These are phyloP conservation scores for Leucopsar rothschildi DNA, from an alignment of 2,113 vertebrate genomes.

Conservation along the genomic window DNA sequence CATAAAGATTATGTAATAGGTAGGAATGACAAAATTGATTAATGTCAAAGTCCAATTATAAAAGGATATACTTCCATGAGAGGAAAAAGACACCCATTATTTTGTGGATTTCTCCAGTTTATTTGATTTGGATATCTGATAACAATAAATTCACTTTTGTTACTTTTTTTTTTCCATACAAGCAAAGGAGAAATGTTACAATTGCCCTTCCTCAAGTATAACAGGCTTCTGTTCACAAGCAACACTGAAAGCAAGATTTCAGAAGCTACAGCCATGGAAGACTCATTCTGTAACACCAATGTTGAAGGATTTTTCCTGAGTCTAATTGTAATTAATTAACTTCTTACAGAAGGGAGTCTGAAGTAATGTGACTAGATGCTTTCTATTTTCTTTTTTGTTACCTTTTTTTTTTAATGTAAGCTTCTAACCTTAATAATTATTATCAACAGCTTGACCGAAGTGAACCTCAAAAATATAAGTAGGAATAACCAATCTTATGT, in stretches of 20 bases:
- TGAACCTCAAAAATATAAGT: not conserved
- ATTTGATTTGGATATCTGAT: constrained; percentile 58
- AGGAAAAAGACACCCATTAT: constrained; percentile 15
- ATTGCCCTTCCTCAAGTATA: not conserved
- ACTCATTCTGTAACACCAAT: not conserved
- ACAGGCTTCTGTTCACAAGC: not conserved
- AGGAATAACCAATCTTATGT: not conserved
- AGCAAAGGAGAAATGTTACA: not conserved
- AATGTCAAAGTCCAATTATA: constrained; percentile 15
- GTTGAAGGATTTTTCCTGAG: not conserved
- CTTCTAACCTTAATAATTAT: not conserved
- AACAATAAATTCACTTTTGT: not conserved
- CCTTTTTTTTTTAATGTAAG: not conserved
- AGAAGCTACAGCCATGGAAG: not conserved
- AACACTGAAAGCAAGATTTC: not conserved
- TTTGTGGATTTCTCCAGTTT: constrained; percentile 39
- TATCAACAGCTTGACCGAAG: not conserved
- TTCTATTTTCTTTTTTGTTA: not conserved
- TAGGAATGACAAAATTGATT: constrained; percentile 6
- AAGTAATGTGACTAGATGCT: not conserved
- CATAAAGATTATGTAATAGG: constrained; percentile 3
- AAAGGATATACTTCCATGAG: constrained; percentile 19
- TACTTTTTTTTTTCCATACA: not conserved
- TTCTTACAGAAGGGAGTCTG: not conserved
- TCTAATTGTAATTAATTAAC: not conserved